Evolutionary conservation across 2,113 vertebrate species (phyloP), one percentile per base, ranked within the genome.

Genomic region (Poicephalus gulielmi): DNA sequence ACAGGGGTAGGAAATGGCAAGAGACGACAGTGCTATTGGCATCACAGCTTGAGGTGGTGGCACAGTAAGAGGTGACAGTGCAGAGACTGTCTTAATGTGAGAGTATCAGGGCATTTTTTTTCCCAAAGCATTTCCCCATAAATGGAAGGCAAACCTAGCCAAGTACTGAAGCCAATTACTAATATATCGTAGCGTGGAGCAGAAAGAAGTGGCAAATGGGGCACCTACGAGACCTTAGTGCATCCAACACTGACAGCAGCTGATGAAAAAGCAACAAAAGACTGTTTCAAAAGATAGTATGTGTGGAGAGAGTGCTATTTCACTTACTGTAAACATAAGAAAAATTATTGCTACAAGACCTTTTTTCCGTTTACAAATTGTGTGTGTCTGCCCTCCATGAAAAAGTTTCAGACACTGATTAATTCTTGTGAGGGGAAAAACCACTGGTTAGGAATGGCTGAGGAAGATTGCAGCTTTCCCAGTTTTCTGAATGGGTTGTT

Each of bases 401-500:
- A 62, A 33, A 39, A 2, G 7, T 53, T 92, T 93, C 46, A 67
- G 81, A 49, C 9, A 39, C 28, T 31, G 47, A 22, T 52, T 52
- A 10, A 35, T 82, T 84, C 8, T 71, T 50, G 31, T 23, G 25
- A 60, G 46, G 28, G 47, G n/a, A 76, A 81, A 83, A 43, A 9
- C 3, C 1, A 0, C 11, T 82, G 28, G 35, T 37, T 57, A 44
- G 16, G 44, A 85, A 47, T 37, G 86, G 60, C 43, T 31, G 25
- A 52, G 27, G 24, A 44, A 83, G 70, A 76, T 31, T 74, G 33
- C 63, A 76, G 63, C 85, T 87, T 85, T 91, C 80, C 44, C 39
- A 41, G 8, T 83, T 95, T 95, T 96, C 81, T 95, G 84, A 92
- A 91, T 53, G 78, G 37, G 27, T 39, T 82, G 62, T 75, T 95